phyloP scores from a whole-genome alignment of 2,797 vertebrate genomes.

The Momotus momota region DNA sequence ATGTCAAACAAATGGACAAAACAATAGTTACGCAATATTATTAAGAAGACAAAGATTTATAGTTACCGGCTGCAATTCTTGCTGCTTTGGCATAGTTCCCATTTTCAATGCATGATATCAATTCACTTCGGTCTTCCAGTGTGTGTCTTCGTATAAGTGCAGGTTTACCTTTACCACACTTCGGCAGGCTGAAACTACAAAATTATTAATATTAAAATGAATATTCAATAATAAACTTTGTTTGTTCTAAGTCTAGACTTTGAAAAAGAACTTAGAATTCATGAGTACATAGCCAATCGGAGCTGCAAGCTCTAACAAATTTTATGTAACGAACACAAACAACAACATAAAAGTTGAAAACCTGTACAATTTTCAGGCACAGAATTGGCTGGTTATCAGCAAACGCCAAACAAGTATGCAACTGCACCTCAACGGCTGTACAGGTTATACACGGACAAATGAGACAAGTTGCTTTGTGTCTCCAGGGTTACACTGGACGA shows the following conservation, averaged over 20 bases:
- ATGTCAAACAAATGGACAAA: not conserved
- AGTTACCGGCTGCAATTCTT: conserved; percentile 93
- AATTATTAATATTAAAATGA: not conserved
- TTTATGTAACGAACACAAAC: not conserved
- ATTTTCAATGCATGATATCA: conserved; percentile 96
- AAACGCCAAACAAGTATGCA: not conserved
- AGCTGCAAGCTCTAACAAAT: not conserved
- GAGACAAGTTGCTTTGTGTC: not conserved
- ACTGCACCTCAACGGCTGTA: not conserved
- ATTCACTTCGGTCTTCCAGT: conserved; percentile 93
- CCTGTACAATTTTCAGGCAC: not conserved
- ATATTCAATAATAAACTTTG: not conserved
- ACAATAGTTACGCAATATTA: not conserved
- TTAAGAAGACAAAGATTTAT: not conserved
- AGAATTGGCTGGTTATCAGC: not conserved
- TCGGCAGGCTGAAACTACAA: conserved; percentile 86
- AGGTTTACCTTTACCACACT: conserved; percentile 95
- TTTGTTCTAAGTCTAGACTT: not conserved
- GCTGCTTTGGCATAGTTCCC: conserved; percentile 97
- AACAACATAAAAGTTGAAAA: not conserved
- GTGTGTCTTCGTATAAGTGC: conserved; percentile 94
- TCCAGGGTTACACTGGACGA: not conserved
- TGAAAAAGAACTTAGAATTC: not conserved
- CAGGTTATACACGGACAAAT: not conserved
- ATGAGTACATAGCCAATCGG: not conserved